Base-by-base conservation (phyloP, 1,140 invertebrate species). In the Sitobion miscanthi region DNA sequence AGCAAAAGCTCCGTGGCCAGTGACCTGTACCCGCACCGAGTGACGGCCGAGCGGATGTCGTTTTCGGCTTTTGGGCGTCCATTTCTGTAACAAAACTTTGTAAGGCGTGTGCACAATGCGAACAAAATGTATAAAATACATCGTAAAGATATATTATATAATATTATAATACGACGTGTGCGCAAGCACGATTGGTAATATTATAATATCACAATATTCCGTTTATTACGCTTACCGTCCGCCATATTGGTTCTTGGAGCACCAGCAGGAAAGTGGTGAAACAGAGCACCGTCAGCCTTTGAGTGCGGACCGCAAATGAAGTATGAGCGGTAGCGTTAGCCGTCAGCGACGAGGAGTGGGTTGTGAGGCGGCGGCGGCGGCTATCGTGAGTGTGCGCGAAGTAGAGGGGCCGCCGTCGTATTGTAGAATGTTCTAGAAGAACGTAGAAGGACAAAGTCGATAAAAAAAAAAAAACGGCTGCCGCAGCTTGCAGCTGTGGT, bases 401-500 rank as follows among this genome's bases (percentile, higher is more conserved):
- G 35, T 86, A 42, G 85, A 47, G 8, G 42, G 21, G 85, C 38
- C 42, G 25, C 38, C 35, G 82, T 7, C 82, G 38, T 17, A 7
- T 42, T 30, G 8, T 47, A 86, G 85, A 86, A 86, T 17, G 25
- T 86, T 86, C 85, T 86, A 86, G 85, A 86, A 86, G 23, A 47
- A 38, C 62, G 57, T 62, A 62, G 57, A 77, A 77, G 25, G 11
- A 30, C 17, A 42, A 42, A 6, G 9, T 25, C 25, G 20, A 30
- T 86, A 23, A 21, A 83, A 82, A 69, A 25, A 6, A 69, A 77
- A 83, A 35, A 38, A 83, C 35, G 0, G 77, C 77, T 82, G 35
- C 11, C 21, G 4, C 62, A 30, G 62, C 62, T 69, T 38, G 4
- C 62, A 30, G 62, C 62, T 69, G 25, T 25, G 62, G 11, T 77